Evolutionary conservation across 2,797 vertebrate species (phyloP).

Genomic region (Simalia tracyae): DNA sequence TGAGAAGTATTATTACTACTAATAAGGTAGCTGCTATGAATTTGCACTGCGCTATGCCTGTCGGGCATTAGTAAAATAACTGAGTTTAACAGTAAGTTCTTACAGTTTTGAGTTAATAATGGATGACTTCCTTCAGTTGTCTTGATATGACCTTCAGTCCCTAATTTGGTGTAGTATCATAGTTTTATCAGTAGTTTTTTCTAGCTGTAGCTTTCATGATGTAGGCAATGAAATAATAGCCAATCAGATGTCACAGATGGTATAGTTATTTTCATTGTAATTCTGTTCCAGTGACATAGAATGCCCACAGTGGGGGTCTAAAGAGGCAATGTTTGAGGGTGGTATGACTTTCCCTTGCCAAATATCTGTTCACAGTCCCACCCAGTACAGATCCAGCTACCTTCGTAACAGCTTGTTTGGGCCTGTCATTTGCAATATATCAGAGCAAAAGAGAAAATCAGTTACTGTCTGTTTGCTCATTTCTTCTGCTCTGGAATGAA

Average conservation of each 20-base stretch:
- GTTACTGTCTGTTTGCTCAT: neutral
- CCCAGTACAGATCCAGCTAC: neutral
- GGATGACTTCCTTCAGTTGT: slow-evolving; percentile 1
- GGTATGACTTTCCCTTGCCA: neutral
- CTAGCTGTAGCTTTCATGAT: neutral
- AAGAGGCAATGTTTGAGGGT: neutral
- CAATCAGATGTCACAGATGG: neutral
- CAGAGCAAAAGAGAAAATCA: slow-evolving; percentile 26
- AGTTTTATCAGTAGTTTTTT: neutral
- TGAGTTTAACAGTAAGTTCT: slow-evolving; percentile 16
- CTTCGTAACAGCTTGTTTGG: neutral
- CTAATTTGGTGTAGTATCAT: neutral
- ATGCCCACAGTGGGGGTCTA: neutral
- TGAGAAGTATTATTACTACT: slow-evolving; percentile 28
- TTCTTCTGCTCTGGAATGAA: neutral
- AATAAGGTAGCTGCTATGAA: neutral
- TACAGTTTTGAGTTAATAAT: slow-evolving; percentile 3
- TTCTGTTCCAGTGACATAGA: neutral
- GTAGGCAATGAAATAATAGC: neutral
- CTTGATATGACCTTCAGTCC: slow-evolving; percentile 28
- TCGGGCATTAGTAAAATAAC: slow-evolving; percentile 17
- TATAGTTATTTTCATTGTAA: neutral
- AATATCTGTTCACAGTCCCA: neutral
- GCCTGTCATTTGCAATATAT: neutral
- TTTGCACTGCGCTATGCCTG: slow-evolving; percentile 37